Percentiles rank a stretch among this genome's conserved stretches.
phyloP scores from a whole-genome alignment of 2,888 invertebrate species.

The Aporophyla lueneburgensis region DNA sequence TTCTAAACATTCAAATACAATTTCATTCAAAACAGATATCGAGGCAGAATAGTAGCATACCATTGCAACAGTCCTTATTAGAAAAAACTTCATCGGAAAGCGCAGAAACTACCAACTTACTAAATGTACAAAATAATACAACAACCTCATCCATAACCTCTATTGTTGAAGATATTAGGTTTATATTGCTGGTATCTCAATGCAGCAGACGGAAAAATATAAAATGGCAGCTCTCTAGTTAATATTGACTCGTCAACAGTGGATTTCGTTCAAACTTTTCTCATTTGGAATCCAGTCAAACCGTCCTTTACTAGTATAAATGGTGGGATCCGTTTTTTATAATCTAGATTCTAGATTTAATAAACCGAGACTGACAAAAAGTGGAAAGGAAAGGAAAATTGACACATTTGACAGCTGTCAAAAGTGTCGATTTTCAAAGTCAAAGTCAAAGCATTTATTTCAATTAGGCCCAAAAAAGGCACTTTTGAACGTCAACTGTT shows the following conservation, averaged over 20 bases:
- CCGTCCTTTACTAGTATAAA: constrained; percentile 67
- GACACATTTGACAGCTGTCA: neutral
- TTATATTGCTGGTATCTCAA: constrained; percentile 12
- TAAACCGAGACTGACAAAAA: constrained; percentile 8
- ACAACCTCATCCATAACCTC: constrained; percentile 7
- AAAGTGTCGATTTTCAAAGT: neutral
- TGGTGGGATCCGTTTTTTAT: constrained; percentile 69
- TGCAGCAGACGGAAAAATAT: constrained; percentile 53
- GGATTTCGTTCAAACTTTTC: constrained; percentile 88
- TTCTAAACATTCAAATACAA: constrained; percentile 19
- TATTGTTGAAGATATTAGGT: constrained; percentile 18
- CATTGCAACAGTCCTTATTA: constrained; percentile 79
- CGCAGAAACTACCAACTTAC: constrained; percentile 66
- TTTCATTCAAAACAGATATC: constrained; percentile 31
- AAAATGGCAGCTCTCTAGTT: constrained; percentile 82
- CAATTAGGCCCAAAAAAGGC: no score
- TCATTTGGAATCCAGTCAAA: constrained; percentile 87
- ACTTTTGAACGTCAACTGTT: no score
- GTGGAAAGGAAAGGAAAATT: neutral
- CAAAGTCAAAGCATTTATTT: no score
- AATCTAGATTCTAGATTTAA: constrained; percentile 45
- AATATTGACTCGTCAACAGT: constrained; percentile 89
- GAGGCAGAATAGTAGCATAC: constrained; percentile 69
- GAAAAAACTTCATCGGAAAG: constrained; percentile 88
- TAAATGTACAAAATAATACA: neutral